Evolutionary conservation across 2,113 vertebrate genomes (phyloP).

Genomic region (Felis chaus): DNA sequence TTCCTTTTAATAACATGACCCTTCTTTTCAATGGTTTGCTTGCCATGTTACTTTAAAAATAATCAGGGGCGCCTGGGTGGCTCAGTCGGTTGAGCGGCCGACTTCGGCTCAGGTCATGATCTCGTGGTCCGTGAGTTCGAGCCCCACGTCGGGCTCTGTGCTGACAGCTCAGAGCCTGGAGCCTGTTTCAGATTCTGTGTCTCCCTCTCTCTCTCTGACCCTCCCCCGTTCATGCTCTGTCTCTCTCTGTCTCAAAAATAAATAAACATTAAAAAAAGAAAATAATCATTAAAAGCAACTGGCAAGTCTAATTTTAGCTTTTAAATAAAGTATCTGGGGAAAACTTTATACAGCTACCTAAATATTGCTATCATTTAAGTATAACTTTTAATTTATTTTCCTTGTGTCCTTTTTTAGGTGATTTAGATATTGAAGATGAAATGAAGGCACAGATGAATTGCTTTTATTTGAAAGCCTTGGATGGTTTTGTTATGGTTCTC

Average conservation of each 20-base stretch:
- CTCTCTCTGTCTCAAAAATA: too few relatives aligned
- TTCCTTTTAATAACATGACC: not conserved
- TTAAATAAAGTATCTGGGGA: not conserved
- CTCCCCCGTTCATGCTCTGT: too few relatives aligned
- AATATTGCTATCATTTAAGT: not conserved
- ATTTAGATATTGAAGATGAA: constrained; percentile 89
- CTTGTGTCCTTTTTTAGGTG: constrained; percentile 79
- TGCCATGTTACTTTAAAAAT: constrained; percentile 41
- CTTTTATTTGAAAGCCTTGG: constrained; percentile 96
- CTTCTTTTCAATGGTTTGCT: constrained; percentile 10
- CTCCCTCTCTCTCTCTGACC: too few relatives aligned
- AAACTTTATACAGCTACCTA: constrained; percentile 18
- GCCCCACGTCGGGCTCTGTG: too few relatives aligned
- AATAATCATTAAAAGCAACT: constrained; percentile 26
- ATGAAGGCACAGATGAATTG: constrained; percentile 93
- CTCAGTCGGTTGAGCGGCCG: too few relatives aligned
- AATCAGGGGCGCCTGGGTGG: not conserved
- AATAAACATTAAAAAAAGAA: too few relatives aligned
- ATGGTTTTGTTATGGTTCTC: constrained; percentile 99
- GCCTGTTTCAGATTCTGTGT: too few relatives aligned
- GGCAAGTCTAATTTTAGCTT: constrained; percentile 38
- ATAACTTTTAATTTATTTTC: not conserved
- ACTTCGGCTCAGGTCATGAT: too few relatives aligned
- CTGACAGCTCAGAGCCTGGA: too few relatives aligned
- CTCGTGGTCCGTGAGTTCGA: too few relatives aligned